These are phyloP conservation scores for Phocoena sinus DNA, from an alignment of 2,113 vertebrate genomes.

Conservation along the genomic window DNA sequence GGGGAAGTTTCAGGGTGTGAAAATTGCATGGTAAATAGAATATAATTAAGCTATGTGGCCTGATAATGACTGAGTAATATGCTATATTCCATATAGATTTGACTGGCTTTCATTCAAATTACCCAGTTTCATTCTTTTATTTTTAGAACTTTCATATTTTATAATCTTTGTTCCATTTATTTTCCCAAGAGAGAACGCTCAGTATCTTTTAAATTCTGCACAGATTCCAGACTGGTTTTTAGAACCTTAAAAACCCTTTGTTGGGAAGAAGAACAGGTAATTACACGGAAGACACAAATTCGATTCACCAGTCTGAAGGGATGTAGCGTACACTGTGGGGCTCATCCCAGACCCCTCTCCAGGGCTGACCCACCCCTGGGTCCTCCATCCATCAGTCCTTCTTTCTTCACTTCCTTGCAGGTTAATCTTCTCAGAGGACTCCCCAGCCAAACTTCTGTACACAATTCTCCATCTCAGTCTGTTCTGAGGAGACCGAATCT, in stretches of 20 bases:
- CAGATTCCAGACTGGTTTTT: neutral
- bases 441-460: neutral
- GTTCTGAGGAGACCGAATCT: neutral
- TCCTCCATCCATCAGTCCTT: neutral
- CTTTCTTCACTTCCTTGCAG: neutral
- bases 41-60: constrained; percentile 22
- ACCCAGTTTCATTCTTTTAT: constrained; percentile 27
- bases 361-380: neutral
- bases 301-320: neutral
- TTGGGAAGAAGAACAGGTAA: neutral
- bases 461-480: neutral
- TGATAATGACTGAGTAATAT: constrained; percentile 35
- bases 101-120: neutral
- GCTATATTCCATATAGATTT: neutral
- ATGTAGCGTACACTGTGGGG: neutral
- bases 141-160: constrained; percentile 43
- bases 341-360: neutral
- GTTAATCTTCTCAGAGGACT: neutral
- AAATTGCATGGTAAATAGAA: constrained; percentile 7
- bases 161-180: constrained; percentile 15
- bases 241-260: neutral
- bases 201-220: neutral
- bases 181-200: neutral
- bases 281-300: neutral
- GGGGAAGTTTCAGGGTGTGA: neutral